Percentiles rank a stretch among this genome's conserved stretches.
Conservation (phyloP, 1,140 invertebrate species). For the Lutraria rhynchaena region DNA sequence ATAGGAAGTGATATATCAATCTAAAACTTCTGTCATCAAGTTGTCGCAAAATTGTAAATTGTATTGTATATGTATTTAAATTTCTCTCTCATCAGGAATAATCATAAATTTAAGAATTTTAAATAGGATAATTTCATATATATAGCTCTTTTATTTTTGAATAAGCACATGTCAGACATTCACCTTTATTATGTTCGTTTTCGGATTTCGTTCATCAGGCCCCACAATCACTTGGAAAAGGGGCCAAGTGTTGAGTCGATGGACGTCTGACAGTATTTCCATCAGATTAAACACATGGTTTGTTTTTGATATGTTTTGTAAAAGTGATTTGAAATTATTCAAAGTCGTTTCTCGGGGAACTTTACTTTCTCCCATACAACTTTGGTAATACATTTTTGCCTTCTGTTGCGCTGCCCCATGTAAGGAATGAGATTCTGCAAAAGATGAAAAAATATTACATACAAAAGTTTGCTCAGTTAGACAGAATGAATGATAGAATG, state of each 20-base stretch:
- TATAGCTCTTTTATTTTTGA: not conserved
- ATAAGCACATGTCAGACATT: not conserved
- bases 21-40: no score
- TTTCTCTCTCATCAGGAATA: no score
- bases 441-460: no score
- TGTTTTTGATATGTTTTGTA: conserved; percentile 31
- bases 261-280: conserved; percentile 10
- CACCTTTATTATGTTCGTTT: conserved; percentile 46
- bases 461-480: no score
- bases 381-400: conserved; percentile 32
- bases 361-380: conserved; percentile 52
- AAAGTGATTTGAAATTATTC: conserved; percentile 37
- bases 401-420: conserved; percentile 25
- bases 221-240: conserved; percentile 42
- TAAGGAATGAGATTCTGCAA: conserved; percentile 46
- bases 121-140: no score
- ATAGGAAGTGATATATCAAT: no score
- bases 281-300: conserved; percentile 26
- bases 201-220: conserved; percentile 53
- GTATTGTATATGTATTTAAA: no score
- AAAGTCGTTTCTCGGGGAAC: conserved; percentile 20
- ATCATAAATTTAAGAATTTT: no score
- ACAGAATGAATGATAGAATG: no score
- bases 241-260: conserved; percentile 47
- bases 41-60: no score